These are phyloP conservation scores for Buceros bicornis DNA, from an alignment of 2,797 vertebrate genomes.

Conservation along the genomic window DNA sequence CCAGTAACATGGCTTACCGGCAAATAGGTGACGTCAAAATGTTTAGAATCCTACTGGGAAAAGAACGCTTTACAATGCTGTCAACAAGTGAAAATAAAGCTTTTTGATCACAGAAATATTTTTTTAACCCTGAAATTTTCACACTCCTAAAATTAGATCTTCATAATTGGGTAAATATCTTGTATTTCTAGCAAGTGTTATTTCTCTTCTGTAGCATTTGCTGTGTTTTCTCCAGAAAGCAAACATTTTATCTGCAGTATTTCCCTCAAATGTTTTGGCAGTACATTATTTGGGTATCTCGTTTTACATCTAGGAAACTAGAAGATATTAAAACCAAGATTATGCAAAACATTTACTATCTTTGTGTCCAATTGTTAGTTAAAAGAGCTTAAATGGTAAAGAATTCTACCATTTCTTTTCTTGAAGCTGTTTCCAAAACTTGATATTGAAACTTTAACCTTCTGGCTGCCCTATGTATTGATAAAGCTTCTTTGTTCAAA, in stretches of 20 bases:
- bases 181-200: neutral
- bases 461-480: neutral
- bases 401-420: neutral
- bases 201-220: neutral
- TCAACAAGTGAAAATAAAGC: neutral
- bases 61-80: neutral
- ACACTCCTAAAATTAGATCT: neutral
- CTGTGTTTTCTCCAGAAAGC: neutral
- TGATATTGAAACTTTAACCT: neutral
- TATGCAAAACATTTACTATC: neutral
- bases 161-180: neutral
- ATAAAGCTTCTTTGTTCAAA: neutral
- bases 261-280: neutral
- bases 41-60: neutral
- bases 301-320: neutral
- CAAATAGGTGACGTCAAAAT: neutral
- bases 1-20: accelerated
- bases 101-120: neutral
- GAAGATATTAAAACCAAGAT: neutral
- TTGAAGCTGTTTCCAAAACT: neutral
- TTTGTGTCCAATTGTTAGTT: neutral
- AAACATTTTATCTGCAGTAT: neutral
- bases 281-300: neutral
- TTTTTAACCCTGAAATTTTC: neutral
- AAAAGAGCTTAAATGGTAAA: neutral